phyloP scores from a whole-genome alignment of 2,113 vertebrate genomes.

The Eulemur rufifrons region DNA sequence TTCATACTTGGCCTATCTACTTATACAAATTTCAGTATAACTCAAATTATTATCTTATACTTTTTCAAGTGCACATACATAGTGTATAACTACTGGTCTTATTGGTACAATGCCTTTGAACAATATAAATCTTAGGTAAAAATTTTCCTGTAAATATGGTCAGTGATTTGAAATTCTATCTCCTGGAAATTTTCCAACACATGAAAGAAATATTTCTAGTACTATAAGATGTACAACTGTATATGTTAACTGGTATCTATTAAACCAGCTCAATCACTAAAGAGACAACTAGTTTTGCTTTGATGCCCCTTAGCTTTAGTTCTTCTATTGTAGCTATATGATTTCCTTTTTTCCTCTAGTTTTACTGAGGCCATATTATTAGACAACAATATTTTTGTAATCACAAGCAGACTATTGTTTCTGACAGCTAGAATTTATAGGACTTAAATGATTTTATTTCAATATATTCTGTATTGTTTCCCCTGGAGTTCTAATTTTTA shows the following conservation, averaged over 20 bases:
- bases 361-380: not conserved
- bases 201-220: not conserved
- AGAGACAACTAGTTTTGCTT: not conserved
- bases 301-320: not conserved
- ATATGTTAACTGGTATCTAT: not conserved
- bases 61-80: not conserved
- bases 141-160: not conserved
- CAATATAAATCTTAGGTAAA: not conserved
- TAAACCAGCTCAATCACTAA: not conserved
- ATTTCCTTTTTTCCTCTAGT: not conserved
- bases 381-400: not conserved
- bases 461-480: not conserved
- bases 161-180: conserved; percentile 11
- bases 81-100: not conserved
- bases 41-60: not conserved
- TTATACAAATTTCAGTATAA: not conserved
- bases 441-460: not conserved
- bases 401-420: not conserved
- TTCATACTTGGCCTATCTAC: not conserved
- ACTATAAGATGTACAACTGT: not conserved
- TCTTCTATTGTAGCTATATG: not conserved
- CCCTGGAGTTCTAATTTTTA: not conserved
- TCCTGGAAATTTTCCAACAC: not conserved
- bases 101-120: not conserved
- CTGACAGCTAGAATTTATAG: not conserved